phyloP scores from a whole-genome alignment of 2,888 invertebrate species.

The Acanthosepion lycidas region DNA sequence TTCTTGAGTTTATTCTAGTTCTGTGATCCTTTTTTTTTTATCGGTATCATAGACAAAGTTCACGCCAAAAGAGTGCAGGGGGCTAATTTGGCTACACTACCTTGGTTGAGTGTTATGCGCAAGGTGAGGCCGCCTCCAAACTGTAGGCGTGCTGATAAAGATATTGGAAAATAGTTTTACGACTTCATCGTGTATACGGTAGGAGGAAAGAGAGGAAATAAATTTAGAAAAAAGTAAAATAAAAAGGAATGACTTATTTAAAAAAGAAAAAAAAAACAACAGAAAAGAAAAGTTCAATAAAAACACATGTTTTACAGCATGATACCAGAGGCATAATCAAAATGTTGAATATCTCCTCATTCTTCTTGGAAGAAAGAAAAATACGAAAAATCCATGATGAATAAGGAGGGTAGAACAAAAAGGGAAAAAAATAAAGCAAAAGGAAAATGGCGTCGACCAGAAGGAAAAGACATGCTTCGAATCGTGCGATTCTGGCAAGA shows the following conservation, averaged over 20 bases:
- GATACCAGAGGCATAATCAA: background rate
- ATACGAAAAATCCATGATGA: no score
- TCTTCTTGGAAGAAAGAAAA: background rate
- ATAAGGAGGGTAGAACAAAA: background rate
- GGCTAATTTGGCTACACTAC: background rate
- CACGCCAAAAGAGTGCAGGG: background rate
- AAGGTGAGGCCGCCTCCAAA: background rate
- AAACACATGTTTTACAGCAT: background rate
- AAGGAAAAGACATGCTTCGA: conserved; percentile 9
- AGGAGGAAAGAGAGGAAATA: background rate
- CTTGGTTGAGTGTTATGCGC: background rate
- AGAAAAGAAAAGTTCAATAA: background rate
- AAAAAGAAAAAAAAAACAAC: background rate
- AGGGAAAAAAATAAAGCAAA: background rate
- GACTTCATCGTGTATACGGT: background rate
- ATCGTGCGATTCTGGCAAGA: background rate
- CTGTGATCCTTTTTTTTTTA: background rate
- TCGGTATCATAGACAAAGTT: background rate
- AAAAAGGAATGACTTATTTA: background rate
- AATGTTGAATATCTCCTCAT: background rate
- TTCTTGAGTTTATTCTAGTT: background rate
- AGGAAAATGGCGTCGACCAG: background rate
- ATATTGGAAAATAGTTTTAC: background rate
- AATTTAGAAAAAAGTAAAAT: background rate
- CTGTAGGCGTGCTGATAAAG: background rate